Percentiles rank a stretch among this genome's conserved stretches.
These are phyloP conservation scores for Tangara arthus DNA, from an alignment of 2,797 vertebrate genomes.

Conservation along the genomic window DNA sequence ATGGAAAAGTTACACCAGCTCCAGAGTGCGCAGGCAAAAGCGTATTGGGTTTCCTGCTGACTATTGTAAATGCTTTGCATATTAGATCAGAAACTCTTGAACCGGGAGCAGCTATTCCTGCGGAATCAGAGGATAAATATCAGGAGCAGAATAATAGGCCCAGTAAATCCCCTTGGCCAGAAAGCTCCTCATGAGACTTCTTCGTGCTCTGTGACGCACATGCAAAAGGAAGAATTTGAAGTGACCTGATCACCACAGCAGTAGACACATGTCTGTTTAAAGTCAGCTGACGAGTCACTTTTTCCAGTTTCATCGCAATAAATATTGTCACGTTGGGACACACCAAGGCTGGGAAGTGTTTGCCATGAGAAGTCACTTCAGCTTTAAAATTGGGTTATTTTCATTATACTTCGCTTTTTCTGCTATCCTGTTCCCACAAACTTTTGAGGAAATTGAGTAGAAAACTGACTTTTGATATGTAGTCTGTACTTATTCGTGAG, in stretches of 20 bases:
- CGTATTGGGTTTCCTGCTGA: conserved; percentile 80
- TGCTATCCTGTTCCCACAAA: neutral
- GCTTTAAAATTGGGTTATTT: neutral
- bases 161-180: conserved; percentile 50
- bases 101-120: conserved; percentile 53
- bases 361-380: neutral
- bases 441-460: neutral
- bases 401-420: neutral
- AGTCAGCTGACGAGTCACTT: conserved; percentile 36
- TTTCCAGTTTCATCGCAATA: conserved; percentile 26
- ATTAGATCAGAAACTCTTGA: conserved; percentile 65
- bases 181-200: conserved; percentile 50
- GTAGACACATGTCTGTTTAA: neutral
- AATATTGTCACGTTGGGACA: neutral
- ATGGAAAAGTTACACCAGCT: conserved; percentile 71
- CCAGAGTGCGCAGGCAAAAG: conserved; percentile 57
- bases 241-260: neutral
- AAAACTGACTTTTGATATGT: neutral
- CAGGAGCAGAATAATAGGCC: conserved; percentile 50
- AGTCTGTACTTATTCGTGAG: neutral
- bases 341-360: neutral
- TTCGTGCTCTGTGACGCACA: conserved; percentile 28
- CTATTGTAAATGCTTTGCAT: conserved; percentile 71
- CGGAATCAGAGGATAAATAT: conserved; percentile 47
- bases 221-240: conserved; percentile 43